Conservation (phyloP, 2,797 vertebrate genomes). For the Sebastes steindachneri region DNA sequence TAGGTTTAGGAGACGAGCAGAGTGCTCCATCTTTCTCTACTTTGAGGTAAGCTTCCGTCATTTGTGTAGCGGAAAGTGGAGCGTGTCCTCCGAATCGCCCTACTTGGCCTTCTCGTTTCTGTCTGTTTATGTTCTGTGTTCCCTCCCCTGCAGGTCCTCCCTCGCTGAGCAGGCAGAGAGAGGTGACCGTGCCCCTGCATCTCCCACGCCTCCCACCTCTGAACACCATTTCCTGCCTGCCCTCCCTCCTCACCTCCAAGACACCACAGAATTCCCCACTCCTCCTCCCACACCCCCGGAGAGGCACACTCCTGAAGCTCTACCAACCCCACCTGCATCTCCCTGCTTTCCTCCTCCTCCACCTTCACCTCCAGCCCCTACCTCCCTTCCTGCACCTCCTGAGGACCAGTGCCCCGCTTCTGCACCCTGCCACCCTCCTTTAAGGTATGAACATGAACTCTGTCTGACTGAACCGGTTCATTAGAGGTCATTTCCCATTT, state of each 20-base stretch:
- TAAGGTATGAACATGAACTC: constrained; percentile 74
- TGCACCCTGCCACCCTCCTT: constrained; percentile 32
- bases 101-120: constrained; percentile 23
- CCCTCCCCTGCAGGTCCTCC: constrained; percentile 66
- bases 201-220: constrained; percentile 51
- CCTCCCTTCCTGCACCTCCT: constrained; percentile 43
- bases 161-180: constrained; percentile 68
- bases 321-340: constrained; percentile 61
- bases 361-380: constrained; percentile 25
- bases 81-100: neutral
- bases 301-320: constrained; percentile 45
- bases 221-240: constrained; percentile 48
- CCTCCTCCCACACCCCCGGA: constrained; percentile 73
- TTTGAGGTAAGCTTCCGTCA: constrained; percentile 42
- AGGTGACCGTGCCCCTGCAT: constrained; percentile 53
- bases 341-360: constrained; percentile 38
- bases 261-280: constrained; percentile 69
- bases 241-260: constrained; percentile 61
- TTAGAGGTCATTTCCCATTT: neutral
- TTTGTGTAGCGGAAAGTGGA: neutral
- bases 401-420: constrained; percentile 39
- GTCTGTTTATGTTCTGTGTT: constrained; percentile 62
- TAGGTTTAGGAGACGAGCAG: constrained; percentile 31
- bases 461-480: neutral
- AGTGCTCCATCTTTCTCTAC: constrained; percentile 7